phyloP scores from a whole-genome alignment of 2,797 vertebrate genomes.

The Choloepus didactylus region DNA sequence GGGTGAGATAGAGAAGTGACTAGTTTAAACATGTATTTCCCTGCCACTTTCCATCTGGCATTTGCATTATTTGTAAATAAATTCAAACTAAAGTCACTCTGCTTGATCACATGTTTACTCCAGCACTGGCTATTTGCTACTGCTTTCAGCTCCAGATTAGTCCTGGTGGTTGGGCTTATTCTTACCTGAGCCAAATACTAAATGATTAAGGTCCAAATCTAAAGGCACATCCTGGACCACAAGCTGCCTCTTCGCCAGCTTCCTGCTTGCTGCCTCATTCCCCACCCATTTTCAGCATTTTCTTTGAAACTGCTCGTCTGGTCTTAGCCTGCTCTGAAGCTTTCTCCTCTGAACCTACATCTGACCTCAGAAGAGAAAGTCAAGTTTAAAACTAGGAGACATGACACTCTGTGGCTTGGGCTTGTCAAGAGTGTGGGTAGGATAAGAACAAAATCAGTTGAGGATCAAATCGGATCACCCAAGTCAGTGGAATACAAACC shows the following conservation, averaged over 20 bases:
- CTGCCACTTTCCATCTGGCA: background rate
- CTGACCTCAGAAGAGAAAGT: background rate
- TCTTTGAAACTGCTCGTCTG: background rate
- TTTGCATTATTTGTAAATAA: conserved; percentile 13
- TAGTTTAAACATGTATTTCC: background rate
- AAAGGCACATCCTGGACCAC: background rate
- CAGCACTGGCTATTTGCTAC: background rate
- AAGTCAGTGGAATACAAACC: background rate
- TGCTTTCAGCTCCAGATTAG: background rate
- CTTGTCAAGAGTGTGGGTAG: background rate
- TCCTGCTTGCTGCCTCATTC: background rate
- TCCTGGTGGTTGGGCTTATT: background rate
- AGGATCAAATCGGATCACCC: background rate
- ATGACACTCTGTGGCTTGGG: background rate
- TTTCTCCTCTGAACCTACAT: background rate
- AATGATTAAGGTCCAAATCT: background rate
- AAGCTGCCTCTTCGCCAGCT: background rate
- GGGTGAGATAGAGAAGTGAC: background rate
- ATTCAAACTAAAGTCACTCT: too few relatives aligned
- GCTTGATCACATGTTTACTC: background rate
- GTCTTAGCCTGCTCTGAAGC: background rate
- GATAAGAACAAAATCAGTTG: background rate
- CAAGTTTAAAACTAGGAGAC: background rate
- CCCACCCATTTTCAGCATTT: background rate
- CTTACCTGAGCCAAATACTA: background rate